phyloP scores from a whole-genome alignment of 2,113 vertebrate species.

The Naja naja region DNA sequence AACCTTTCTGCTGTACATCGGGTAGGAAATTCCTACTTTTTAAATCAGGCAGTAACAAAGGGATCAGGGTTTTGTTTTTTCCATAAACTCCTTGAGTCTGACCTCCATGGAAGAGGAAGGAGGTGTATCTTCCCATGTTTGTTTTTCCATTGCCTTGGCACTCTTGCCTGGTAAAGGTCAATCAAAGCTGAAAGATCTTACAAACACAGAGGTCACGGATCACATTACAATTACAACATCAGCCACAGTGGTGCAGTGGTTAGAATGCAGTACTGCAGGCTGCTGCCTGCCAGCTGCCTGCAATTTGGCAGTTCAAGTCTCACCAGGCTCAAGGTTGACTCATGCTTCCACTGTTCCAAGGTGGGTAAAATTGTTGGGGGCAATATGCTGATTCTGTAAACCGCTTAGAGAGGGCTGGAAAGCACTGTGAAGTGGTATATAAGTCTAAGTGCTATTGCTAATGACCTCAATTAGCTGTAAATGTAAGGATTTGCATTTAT shows the following conservation, averaged over 20 bases:
- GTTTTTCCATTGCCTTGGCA: neutral
- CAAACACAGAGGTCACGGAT: neutral
- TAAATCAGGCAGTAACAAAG: neutral
- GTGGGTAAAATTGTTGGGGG: too few species aligned
- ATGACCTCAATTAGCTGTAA: neutral
- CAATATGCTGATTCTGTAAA: too few species aligned
- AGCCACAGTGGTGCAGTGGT: too few species aligned
- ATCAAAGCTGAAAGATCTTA: neutral
- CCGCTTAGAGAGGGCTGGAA: too few species aligned
- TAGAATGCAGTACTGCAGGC: too few species aligned
- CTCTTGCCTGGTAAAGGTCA: neutral
- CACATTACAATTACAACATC: neutral
- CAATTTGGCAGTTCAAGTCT: too few species aligned
- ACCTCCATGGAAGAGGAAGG: neutral
- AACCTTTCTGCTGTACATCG: neutral
- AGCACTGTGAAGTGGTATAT: too few species aligned
- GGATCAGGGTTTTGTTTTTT: neutral
- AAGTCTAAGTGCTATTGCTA: too few species aligned
- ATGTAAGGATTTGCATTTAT: neutral
- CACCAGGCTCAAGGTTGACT: too few species aligned
- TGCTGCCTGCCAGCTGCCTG: too few species aligned
- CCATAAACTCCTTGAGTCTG: neutral
- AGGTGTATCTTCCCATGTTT: neutral
- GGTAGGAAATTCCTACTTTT: neutral
- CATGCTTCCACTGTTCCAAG: too few species aligned